These are phyloP conservation scores for Thymelicus lineola DNA, from an alignment of 2,888 invertebrate species.

Conservation along the genomic window DNA sequence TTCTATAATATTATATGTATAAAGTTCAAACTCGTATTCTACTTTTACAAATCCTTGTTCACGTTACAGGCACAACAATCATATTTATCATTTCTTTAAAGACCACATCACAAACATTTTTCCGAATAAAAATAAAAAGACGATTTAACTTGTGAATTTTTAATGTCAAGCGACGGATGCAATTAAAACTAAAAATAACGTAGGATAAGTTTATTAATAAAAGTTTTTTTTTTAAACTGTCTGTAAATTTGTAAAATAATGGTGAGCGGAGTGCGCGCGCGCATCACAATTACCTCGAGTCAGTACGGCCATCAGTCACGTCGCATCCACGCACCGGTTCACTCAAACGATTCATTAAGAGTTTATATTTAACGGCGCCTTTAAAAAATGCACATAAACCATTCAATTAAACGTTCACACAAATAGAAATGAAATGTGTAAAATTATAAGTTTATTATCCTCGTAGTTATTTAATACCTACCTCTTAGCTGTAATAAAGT, in stretches of 20 bases:
- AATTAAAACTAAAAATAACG: too few species aligned
- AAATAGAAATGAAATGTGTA: constrained; percentile 46
- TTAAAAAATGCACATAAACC: constrained; percentile 45
- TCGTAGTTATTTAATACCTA: too few species aligned
- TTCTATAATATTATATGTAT: too few species aligned
- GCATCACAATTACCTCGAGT: constrained; percentile 78
- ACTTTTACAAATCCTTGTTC: too few species aligned
- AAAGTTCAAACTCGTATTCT: too few species aligned
- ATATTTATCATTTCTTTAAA: too few species aligned
- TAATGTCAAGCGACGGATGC: too few species aligned
- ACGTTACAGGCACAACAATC: too few species aligned
- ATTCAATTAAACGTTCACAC: constrained; percentile 44
- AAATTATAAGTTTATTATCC: constrained; percentile 5
- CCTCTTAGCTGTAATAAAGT: neutral
- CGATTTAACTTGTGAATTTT: too few species aligned
- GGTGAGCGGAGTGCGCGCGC: constrained; percentile 54
- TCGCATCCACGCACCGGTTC: constrained; percentile 64
- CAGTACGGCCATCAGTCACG: constrained; percentile 73
- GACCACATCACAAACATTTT: too few species aligned
- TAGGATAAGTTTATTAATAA: too few species aligned
- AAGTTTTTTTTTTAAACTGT: neutral
- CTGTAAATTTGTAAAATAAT: constrained; percentile 35
- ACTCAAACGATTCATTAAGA: constrained; percentile 70
- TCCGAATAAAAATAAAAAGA: neutral
- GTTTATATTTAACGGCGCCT: constrained; percentile 58